phyloP scores from a whole-genome alignment of 2,113 vertebrate species.

The Todiramphus chloris region DNA sequence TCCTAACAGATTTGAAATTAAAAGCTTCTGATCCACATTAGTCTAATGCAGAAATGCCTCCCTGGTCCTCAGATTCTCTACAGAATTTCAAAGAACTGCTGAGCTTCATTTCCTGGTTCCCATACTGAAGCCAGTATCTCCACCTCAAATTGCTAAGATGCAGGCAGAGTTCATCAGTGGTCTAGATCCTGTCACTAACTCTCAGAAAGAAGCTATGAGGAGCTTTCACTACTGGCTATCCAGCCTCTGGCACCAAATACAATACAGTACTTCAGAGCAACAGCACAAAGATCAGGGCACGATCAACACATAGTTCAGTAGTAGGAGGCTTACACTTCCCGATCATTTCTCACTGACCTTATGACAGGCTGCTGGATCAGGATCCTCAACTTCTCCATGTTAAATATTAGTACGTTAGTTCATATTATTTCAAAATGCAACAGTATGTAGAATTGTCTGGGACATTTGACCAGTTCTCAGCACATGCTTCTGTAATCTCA shows the following conservation, averaged over 20 bases:
- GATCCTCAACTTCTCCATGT: not conserved
- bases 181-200: not conserved
- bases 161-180: not conserved
- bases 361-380: not conserved
- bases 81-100: not conserved
- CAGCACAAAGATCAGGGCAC: not conserved
- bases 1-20: not conserved
- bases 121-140: not conserved
- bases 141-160: not conserved
- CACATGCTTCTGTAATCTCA: not conserved
- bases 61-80: not conserved
- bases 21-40: not conserved
- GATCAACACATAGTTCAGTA: not conserved
- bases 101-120: not conserved
- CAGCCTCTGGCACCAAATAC: not conserved
- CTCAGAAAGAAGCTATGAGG: not conserved
- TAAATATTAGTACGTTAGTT: not conserved
- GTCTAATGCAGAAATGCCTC: not conserved
- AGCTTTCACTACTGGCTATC: accelerated
- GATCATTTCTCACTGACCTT: not conserved
- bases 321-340: not conserved
- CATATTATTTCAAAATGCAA: not conserved
- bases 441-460: not conserved
- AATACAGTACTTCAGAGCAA: not conserved
- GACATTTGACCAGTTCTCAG: not conserved